A percentile compares a stretch with the other conserved stretches of the same genome.
Conservation (phyloP, 2,888 invertebrate species). For the Sinotaia quadrata region DNA sequence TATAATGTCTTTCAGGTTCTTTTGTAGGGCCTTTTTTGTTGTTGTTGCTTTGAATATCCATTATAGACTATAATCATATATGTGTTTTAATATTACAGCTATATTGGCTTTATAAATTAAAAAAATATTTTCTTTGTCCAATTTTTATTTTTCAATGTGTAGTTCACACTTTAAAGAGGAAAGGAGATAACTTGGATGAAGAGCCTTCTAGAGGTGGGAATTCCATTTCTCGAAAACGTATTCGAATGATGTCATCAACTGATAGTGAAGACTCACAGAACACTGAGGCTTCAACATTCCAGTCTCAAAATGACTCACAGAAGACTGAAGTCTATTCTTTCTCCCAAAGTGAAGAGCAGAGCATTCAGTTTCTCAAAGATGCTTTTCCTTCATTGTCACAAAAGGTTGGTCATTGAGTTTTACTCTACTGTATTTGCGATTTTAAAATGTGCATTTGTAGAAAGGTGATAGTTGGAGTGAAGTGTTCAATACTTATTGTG, state of each 20-base stretch:
- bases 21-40: too few relatives aligned
- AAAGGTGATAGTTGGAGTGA: too few relatives aligned
- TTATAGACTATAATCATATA: too few relatives aligned
- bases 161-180: conserved; percentile 6
- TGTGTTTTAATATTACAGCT: too few relatives aligned
- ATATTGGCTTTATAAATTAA: too few relatives aligned
- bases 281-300: conserved; percentile 25
- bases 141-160: too few relatives aligned
- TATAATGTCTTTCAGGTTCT: too few relatives aligned
- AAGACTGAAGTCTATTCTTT: background rate
- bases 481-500: too few relatives aligned
- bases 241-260: conserved; percentile 15
- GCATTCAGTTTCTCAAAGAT: conserved; percentile 48
- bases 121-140: too few relatives aligned
- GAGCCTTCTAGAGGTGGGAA: background rate
- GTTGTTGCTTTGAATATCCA: too few relatives aligned
- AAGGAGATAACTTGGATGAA: conserved; percentile 6
- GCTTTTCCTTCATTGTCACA: conserved; percentile 47
- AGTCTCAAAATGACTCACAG: conserved; percentile 18
- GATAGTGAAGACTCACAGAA: conserved; percentile 28
- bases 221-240: background rate
- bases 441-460: conserved; percentile 2
- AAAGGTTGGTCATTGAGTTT: conserved; percentile 40
- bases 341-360: conserved; percentile 39
- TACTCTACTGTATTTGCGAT: background rate